phyloP scores from a whole-genome alignment of 2,113 vertebrate species.

The Rhea pennata region DNA sequence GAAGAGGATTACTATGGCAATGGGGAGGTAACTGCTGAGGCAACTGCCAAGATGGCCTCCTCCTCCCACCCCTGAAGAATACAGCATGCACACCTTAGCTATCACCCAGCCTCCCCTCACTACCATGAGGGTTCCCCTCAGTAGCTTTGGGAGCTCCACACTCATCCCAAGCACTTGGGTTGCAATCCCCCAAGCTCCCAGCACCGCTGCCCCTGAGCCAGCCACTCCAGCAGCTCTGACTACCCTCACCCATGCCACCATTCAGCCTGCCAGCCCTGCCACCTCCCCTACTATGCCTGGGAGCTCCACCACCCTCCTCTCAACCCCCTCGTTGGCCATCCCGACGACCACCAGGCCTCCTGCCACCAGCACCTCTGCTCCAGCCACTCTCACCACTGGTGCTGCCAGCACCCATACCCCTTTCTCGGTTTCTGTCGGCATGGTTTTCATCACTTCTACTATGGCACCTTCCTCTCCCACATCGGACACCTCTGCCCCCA shows the following conservation, averaged over 20 bases:
- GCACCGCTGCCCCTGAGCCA: not conserved
- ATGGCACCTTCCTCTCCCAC: not conserved
- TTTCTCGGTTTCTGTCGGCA: accelerated
- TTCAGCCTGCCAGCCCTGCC: not conserved
- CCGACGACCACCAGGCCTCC: not conserved
- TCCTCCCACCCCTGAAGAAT: not conserved
- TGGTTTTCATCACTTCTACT: accelerated
- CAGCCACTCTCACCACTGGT: not conserved
- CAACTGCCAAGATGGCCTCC: accelerated
- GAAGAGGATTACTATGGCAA: not conserved
- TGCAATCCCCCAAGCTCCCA: not conserved
- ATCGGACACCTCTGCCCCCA: not conserved
- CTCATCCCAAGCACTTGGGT: not conserved
- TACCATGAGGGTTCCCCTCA: not conserved
- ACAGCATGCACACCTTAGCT: accelerated
- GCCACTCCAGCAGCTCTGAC: not conserved
- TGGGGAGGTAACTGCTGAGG: not conserved
- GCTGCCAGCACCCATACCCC: not conserved
- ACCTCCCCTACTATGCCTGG: accelerated
- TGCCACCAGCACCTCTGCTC: not conserved
- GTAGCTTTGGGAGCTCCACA: not conserved
- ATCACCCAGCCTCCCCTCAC: not conserved
- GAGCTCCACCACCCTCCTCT: not conserved
- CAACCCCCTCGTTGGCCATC: not conserved
- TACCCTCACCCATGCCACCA: not conserved